Conservation (phyloP, 2,888 invertebrate species). For the Cylloceria caligata region DNA sequence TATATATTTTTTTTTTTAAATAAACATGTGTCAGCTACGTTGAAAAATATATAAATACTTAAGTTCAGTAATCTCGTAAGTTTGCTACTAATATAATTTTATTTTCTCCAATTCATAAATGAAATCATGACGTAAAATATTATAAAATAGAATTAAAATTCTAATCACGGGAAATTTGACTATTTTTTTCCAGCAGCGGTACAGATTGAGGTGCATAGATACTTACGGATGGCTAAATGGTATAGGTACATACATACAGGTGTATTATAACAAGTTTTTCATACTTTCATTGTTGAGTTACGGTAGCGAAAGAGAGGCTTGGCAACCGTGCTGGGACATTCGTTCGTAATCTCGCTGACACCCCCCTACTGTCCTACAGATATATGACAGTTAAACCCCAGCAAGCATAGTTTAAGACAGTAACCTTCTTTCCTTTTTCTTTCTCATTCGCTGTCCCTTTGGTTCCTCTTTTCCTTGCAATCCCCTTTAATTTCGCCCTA, state of each 20-base stretch:
- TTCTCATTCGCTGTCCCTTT: constrained; percentile 36
- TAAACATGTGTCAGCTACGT: too few relatives aligned
- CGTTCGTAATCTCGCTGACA: constrained; percentile 78
- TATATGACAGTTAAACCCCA: constrained; percentile 74
- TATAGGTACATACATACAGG: not conserved
- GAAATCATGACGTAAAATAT: not conserved
- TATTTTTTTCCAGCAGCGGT: constrained; percentile 16
- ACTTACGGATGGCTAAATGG: not conserved
- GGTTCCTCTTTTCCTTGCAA: constrained; percentile 49
- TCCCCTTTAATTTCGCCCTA: constrained; percentile 54
- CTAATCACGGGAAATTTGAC: constrained; percentile 34
- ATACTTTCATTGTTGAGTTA: constrained; percentile 73
- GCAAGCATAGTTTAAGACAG: constrained; percentile 56
- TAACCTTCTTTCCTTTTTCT: constrained; percentile 63
- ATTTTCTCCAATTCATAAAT: too few relatives aligned
- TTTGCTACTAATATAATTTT: too few relatives aligned
- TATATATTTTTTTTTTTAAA: too few relatives aligned
- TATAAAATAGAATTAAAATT: constrained; percentile 4
- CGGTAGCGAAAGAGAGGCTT: constrained; percentile 70
- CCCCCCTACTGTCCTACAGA: constrained; percentile 77
- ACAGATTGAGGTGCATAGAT: constrained; percentile 34
- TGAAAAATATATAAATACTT: too few relatives aligned
- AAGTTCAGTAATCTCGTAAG: too few relatives aligned
- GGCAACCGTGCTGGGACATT: constrained; percentile 80
- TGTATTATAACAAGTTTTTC: constrained; percentile 71